A percentile compares a stretch with the other conserved stretches of the same genome.
Conservation (phyloP, 2,888 invertebrate species). For the Ethmia dodecea region DNA sequence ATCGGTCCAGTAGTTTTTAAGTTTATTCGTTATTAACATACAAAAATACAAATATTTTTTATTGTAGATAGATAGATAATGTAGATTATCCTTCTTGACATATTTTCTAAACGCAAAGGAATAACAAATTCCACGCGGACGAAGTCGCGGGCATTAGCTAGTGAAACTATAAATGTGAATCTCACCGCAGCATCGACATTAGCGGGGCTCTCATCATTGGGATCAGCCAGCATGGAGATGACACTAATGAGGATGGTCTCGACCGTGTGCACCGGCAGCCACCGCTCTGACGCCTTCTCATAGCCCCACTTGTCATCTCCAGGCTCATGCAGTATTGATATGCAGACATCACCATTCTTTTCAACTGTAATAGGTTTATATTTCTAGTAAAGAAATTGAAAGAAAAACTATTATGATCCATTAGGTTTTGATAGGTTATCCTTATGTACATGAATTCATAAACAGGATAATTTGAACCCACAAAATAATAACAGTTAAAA, state of each 20-base stretch:
- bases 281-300: conserved; percentile 97
- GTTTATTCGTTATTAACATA: too few species aligned
- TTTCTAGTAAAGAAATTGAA: too few species aligned
- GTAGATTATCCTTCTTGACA: too few species aligned
- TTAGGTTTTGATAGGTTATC: too few species aligned
- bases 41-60: too few species aligned
- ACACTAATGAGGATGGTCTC: conserved; percentile 99
- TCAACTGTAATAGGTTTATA: conserved; percentile 82
- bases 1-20: too few species aligned
- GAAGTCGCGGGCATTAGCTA: too few species aligned
- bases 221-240: conserved; percentile 99
- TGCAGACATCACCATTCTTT: conserved; percentile 97
- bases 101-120: too few species aligned
- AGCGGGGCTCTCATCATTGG: conserved; percentile 99
- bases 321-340: conserved; percentile 99
- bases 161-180: conserved; percentile 25
- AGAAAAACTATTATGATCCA: too few species aligned
- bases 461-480: background rate
- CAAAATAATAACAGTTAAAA: background rate
- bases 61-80: too few species aligned
- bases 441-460: too few species aligned
- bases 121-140: too few species aligned
- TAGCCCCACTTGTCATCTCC: conserved; percentile 99
- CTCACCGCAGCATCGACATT: conserved; percentile 99
- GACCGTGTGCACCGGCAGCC: conserved; percentile 99